These are phyloP conservation scores for Andrena dorsata DNA, from an alignment of 2,888 invertebrate genomes.

Conservation along the genomic window DNA sequence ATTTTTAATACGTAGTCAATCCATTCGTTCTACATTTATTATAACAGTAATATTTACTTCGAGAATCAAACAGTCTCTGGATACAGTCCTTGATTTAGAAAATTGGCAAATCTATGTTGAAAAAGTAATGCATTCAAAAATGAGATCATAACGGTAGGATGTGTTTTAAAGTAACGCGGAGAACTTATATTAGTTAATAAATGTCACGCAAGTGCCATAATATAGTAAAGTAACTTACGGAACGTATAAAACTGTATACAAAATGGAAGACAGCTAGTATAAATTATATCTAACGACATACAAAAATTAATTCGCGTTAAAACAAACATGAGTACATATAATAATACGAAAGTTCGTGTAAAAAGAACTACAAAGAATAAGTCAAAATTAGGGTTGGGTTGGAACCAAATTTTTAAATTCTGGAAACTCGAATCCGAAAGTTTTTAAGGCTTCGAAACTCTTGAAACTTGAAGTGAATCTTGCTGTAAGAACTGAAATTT, in stretches of 20 bases:
- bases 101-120: slow-evolving; percentile 10
- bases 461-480: too few species aligned
- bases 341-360: not conserved
- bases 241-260: slow-evolving; percentile 5
- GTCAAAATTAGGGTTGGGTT: too few species aligned
- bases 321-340: slow-evolving; percentile 1
- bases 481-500: too few species aligned
- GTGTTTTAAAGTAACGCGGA: not conserved
- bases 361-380: slow-evolving; percentile 13
- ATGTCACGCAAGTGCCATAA: not conserved
- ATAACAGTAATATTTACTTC: slow-evolving; percentile 21
- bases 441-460: too few species aligned
- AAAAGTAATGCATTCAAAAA: slow-evolving; percentile 9
- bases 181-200: not conserved
- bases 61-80: slow-evolving; percentile 36
- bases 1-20: slow-evolving; percentile 20
- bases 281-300: not conserved
- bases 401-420: too few species aligned
- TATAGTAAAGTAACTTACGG: slow-evolving; percentile 2
- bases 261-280: slow-evolving; percentile 10
- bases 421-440: too few species aligned
- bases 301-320: slow-evolving; percentile 6
- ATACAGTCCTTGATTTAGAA: slow-evolving; percentile 7
- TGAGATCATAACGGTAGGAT: not conserved
- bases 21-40: slow-evolving; percentile 41